A percentile compares a stretch with the other conserved stretches of the same genome.
Conservation (phyloP, 2,797 vertebrate species). For the Clarias laeviceps region DNA sequence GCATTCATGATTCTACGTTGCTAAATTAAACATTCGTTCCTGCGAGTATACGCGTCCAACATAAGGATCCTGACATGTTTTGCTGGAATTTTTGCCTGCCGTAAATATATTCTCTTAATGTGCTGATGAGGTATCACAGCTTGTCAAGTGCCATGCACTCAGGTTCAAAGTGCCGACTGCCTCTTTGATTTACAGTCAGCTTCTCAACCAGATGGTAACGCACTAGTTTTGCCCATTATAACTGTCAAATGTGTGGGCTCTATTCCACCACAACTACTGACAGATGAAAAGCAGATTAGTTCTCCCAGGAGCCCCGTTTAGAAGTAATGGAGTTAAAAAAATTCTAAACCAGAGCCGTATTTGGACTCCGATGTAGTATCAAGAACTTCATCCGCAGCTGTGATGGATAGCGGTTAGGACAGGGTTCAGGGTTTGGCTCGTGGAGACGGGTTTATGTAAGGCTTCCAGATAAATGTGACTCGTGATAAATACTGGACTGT, state of each 20-base stretch:
- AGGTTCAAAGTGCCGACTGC: constrained; percentile 54
- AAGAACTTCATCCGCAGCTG: constrained; percentile 38
- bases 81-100: constrained; percentile 29
- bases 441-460: constrained; percentile 7
- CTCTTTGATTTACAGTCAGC: constrained; percentile 52
- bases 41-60: not conserved
- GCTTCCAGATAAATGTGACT: constrained; percentile 27
- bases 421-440: constrained; percentile 20
- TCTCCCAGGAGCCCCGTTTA: constrained; percentile 50
- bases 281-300: constrained; percentile 46
- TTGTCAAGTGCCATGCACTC: constrained; percentile 46
- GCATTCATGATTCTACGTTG: constrained; percentile 7
- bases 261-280: constrained; percentile 46
- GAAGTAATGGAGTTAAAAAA: constrained; percentile 53
- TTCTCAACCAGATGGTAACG: constrained; percentile 54
- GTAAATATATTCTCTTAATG: constrained; percentile 45
- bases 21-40: constrained; percentile 34
- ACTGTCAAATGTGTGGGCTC: constrained; percentile 50
- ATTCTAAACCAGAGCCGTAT: constrained; percentile 31
- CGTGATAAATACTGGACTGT: not conserved
- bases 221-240: constrained; percentile 51
- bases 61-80: constrained; percentile 33
- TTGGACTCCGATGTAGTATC: constrained; percentile 27
- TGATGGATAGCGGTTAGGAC: constrained; percentile 44
- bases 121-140: constrained; percentile 48